Base-by-base conservation (phyloP, 2,888 invertebrate species). In the Notocelia uddmanniana region DNA sequence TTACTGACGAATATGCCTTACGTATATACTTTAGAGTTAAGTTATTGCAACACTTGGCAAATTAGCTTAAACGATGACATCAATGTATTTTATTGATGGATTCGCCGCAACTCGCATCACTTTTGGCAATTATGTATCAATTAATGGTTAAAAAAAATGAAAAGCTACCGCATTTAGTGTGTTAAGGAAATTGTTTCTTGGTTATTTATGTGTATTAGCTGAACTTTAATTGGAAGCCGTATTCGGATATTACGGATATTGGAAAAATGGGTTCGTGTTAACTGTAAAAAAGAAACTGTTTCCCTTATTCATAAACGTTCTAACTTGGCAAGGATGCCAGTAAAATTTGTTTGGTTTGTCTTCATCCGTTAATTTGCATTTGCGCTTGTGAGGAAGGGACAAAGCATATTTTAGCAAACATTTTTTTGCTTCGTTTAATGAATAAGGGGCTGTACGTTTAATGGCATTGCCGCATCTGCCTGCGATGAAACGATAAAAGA, bases 1-100 rank as follows among this genome's bases (percentile, higher is more conserved):
- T 81, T 77, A 67, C 74, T 74, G 58, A 69, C 66, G 45, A 77
- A 80, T 80, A 80, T 80, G 82, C 82, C 81, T 84, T 82, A 83
- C 78, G 75, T 54, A 60, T 54, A 77, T 79, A 78, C 73, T 76
- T 76, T 81, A 81, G 77, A 37, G 18, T 78, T 80, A 82, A 78
- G 78, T 82, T 79, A 76, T 77, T 78, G 73, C 75, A 73, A 74
- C 72, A 77, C 55, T 57, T 62, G 62, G 67, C 62, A 57, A 71
- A 68, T 68, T 41, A 55, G 59, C 67, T 31, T 34, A n/a, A 52
- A 45, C 18, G 26, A 37, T 23, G 15, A 60, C 23, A 54, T 62
- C 48, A 48, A 3, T 19, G 34, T 60, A 34, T 41, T 66, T 70
- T 10, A 52, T 63, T 57, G 37, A 52, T 60, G 21, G n/a, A 34